Evolutionary conservation across 2,113 vertebrate species (phyloP).

Genomic region (Solenodon paradoxus): DNA sequence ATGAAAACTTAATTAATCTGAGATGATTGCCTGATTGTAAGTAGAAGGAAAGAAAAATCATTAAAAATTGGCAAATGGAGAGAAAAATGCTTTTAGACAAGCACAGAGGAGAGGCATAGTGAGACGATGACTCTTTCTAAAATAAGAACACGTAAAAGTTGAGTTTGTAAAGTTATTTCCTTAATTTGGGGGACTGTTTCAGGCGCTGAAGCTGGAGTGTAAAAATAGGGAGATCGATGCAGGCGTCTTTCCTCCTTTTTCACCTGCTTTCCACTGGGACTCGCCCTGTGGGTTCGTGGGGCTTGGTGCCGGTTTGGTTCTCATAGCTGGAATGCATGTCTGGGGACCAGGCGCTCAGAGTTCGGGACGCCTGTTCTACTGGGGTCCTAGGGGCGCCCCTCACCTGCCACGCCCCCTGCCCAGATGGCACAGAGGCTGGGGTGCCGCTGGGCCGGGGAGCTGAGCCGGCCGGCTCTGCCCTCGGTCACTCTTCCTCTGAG

Average conservation of each 20-base stretch:
- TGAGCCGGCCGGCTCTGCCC: too few species aligned
- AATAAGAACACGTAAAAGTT: conserved; percentile 40
- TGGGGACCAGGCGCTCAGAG: too few species aligned
- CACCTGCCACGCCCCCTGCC: too few species aligned
- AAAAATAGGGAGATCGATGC: not conserved
- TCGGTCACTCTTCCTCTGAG: too few species aligned
- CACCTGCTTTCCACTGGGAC: not conserved
- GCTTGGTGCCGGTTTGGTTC: not conserved
- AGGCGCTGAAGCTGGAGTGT: not conserved
- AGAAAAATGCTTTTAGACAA: conserved; percentile 41
- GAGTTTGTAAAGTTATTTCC: conserved; percentile 57
- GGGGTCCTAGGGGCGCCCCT: too few species aligned
- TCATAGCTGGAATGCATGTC: too few species aligned
- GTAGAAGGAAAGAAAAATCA: conserved; percentile 52
- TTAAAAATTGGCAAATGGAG: conserved; percentile 62
- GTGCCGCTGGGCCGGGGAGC: too few species aligned
- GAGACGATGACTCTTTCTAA: conserved; percentile 33
- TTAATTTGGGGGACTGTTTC: conserved; percentile 60
- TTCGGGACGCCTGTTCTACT: too few species aligned
- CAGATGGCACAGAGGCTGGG: too few species aligned
- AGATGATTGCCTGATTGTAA: conserved; percentile 64
- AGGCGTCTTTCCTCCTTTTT: not conserved
- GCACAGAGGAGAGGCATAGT: not conserved
- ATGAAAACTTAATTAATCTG: conserved; percentile 73
- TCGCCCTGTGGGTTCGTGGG: not conserved